Evolutionary conservation across 2,888 invertebrate species (phyloP).

Genomic region (Cenopis cana): DNA sequence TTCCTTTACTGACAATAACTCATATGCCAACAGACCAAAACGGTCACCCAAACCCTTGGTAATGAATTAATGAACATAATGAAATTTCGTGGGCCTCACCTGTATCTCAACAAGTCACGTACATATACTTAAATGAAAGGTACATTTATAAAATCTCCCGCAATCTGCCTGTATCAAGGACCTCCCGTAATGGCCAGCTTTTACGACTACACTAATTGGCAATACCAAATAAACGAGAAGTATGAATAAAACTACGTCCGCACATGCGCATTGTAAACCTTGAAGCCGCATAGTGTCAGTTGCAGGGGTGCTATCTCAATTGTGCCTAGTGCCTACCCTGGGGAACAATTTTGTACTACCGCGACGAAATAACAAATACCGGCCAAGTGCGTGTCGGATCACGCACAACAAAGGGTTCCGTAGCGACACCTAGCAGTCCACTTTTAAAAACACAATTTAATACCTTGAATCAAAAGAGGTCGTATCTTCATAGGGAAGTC

Average conservation of each 20-base stretch:
- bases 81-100: not conserved
- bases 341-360: not conserved
- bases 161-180: constrained; percentile 49
- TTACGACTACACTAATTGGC: constrained; percentile 77
- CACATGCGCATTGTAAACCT: constrained; percentile 13
- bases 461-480: too few species aligned
- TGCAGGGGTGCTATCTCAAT: constrained; percentile 15
- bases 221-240: constrained; percentile 72
- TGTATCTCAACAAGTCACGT: not conserved
- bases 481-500: too few species aligned
- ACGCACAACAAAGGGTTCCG: too few species aligned
- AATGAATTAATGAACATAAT: not conserved
- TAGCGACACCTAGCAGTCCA: too few species aligned
- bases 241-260: constrained; percentile 44
- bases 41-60: too few species aligned
- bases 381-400: too few species aligned
- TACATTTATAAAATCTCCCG: constrained; percentile 22
- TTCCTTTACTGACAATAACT: not conserved
- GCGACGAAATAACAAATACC: not conserved
- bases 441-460: too few species aligned
- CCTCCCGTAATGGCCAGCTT: constrained; percentile 67
- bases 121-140: not conserved
- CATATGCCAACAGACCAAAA: too few species aligned
- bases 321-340: not conserved
- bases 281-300: constrained; percentile 3